Base-by-base conservation (phyloP, 2,797 vertebrate genomes). In the Ateles fusciceps region DNA sequence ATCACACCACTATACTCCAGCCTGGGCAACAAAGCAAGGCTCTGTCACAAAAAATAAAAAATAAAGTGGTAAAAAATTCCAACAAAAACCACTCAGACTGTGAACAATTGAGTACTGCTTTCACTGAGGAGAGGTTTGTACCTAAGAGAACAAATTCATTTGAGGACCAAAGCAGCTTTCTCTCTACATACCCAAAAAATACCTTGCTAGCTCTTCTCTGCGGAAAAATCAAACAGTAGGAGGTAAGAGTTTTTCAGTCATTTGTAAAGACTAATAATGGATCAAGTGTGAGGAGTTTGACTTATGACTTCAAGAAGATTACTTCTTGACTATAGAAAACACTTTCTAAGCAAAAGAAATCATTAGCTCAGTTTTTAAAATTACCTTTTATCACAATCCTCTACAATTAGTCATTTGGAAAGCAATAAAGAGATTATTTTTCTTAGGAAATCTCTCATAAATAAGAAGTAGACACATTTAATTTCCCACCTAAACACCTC, bases 351-450 rank as follows among this genome's bases (percentile, higher is more conserved):
- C 50, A 68, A 94, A 93, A 95, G 8, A 76, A 55, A 87, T 78
- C 9, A 44, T 78, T 84, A 22, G 24, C 22, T 91, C 68, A 5
- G 36, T 74, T 75, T 85, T 86, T 46, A 21, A 17, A 55, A 79
- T 57, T 94, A 68, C 28, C 42, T 95, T 92, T 80, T 24, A 85
- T 84, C 89, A 78, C 48, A 89, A 12, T 94, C 44, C 24, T 96
- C 64, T 76, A 0, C 68, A 93, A 52, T 86, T 93, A 83, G 57
- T 87, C 86, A 91, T 87, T 68, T 83, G 87, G 68, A 93, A 55
- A 52, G 30, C 14, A 93, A 87, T 57, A 12, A 90, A 76, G 36
- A 76, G 5, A 68, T 76, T 78, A 83, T 78, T 91, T 64, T 50
- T 94, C 91, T 52, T n/a, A 39, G 28, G 50, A 95, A 89, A 85